Conservation (phyloP, 2,888 invertebrate genomes). For the Dryobota labecula region DNA sequence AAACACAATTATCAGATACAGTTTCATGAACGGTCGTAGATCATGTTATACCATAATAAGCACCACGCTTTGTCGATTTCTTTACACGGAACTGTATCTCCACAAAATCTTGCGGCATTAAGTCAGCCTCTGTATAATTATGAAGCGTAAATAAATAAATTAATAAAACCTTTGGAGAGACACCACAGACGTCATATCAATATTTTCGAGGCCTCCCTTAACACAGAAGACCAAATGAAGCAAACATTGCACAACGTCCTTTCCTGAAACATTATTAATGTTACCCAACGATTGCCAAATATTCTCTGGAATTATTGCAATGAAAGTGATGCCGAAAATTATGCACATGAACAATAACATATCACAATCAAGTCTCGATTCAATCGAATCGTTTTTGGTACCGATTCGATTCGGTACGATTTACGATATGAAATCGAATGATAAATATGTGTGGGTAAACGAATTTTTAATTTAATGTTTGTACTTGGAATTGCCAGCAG, state of each 20-base stretch:
- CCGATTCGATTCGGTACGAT: constrained; percentile 81
- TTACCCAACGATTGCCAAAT: constrained; percentile 40
- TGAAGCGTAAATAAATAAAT: not conserved
- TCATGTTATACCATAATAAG: not conserved
- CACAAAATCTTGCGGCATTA: not conserved
- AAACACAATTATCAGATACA: not conserved
- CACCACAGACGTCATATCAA: not conserved
- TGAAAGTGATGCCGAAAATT: constrained; percentile 67
- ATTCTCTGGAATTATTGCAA: constrained; percentile 49
- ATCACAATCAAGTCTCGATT: constrained; percentile 64
- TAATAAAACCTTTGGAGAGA: not conserved
- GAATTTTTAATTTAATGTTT: constrained; percentile 72
- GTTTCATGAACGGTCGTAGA: not conserved
- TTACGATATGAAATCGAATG: constrained; percentile 78
- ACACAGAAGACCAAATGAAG: constrained; percentile 19
- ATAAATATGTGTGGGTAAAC: constrained; percentile 69
- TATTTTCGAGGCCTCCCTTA: not conserved
- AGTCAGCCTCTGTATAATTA: too few relatives aligned
- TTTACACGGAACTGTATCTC: too few relatives aligned
- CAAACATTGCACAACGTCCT: constrained; percentile 1
- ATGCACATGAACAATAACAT: constrained; percentile 72
- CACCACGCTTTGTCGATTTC: not conserved
- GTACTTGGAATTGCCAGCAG: constrained; percentile 55
- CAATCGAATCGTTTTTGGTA: constrained; percentile 77
- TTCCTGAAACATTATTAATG: constrained; percentile 31